Evolutionary conservation across 2,113 vertebrate species (phyloP).

Genomic region (Rhodinocichla rosea): DNA sequence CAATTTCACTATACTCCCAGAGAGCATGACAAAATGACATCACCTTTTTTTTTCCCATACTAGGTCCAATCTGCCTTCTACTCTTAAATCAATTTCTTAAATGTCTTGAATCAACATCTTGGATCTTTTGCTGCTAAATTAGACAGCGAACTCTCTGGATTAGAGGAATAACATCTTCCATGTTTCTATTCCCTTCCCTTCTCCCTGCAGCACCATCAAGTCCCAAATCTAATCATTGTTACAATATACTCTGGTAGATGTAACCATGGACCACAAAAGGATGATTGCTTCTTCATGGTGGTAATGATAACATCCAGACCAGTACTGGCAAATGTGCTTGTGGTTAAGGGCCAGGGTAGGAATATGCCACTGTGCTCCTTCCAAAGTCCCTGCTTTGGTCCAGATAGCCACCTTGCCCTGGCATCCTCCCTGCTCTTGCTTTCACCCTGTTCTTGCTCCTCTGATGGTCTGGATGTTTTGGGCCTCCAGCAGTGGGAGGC

Average conservation of each 20-base stretch:
- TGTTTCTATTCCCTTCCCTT: not conserved
- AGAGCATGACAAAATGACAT: not conserved
- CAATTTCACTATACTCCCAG: not conserved
- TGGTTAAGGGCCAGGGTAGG: not conserved
- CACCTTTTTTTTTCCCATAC: not conserved
- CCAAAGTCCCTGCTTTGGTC: not conserved
- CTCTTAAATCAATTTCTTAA: not conserved
- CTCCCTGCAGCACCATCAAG: not conserved
- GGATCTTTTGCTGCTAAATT: constrained; percentile 40
- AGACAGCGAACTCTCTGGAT: constrained; percentile 23
- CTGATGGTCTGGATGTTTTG: not conserved
- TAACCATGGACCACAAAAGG: not conserved
- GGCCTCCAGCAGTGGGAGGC: not conserved
- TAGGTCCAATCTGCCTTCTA: not conserved
- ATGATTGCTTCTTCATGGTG: not conserved
- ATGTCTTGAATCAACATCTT: not conserved
- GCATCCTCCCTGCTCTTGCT: not conserved
- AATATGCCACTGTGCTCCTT: not conserved
- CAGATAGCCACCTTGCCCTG: not conserved
- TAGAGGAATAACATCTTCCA: constrained; percentile 5
- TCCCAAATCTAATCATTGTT: constrained; percentile 22
- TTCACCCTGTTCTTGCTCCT: not conserved
- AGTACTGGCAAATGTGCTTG: not conserved
- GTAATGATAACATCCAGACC: not conserved
- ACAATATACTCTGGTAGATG: not conserved